These are phyloP conservation scores for Hemichromis elongatus DNA, from an alignment of 2,113 vertebrate genomes.

Conservation along the genomic window DNA sequence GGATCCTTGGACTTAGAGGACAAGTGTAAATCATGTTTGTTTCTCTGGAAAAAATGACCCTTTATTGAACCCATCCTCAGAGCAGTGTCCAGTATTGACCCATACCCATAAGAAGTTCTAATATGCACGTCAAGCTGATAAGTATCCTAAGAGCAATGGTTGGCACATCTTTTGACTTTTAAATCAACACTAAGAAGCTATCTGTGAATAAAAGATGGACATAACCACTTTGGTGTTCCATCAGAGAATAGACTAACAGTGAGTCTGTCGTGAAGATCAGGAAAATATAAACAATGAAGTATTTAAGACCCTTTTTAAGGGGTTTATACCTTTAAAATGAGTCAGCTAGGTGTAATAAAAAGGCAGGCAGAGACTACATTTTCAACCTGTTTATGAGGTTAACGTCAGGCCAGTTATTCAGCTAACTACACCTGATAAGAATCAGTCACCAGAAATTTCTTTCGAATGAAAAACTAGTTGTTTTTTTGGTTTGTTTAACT, in stretches of 20 bases:
- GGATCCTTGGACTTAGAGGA: background rate
- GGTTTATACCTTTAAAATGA: background rate
- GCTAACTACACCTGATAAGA: background rate
- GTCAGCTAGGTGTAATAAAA: background rate
- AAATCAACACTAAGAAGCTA: background rate
- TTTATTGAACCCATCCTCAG: background rate
- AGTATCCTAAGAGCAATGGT: background rate
- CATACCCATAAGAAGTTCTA: background rate
- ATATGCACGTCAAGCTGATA: background rate
- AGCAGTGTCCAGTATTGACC: background rate
- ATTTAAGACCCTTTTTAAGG: background rate
- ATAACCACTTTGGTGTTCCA: no score
- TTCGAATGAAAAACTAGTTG: background rate
- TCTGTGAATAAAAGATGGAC: background rate
- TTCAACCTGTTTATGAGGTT: background rate
- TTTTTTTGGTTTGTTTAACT: background rate
- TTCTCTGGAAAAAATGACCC: background rate
- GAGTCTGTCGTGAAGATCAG: background rate
- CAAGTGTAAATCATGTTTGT: background rate
- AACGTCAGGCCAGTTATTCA: background rate
- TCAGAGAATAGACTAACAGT: background rate
- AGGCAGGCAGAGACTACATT: background rate
- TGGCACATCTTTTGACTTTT: background rate
- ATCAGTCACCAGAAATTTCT: background rate
- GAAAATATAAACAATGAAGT: background rate